Evolutionary conservation across 2,888 invertebrate genomes (phyloP), one percentile per base, ranked within the genome.

Genomic region (Tenthredo scrophulariae): DNA sequence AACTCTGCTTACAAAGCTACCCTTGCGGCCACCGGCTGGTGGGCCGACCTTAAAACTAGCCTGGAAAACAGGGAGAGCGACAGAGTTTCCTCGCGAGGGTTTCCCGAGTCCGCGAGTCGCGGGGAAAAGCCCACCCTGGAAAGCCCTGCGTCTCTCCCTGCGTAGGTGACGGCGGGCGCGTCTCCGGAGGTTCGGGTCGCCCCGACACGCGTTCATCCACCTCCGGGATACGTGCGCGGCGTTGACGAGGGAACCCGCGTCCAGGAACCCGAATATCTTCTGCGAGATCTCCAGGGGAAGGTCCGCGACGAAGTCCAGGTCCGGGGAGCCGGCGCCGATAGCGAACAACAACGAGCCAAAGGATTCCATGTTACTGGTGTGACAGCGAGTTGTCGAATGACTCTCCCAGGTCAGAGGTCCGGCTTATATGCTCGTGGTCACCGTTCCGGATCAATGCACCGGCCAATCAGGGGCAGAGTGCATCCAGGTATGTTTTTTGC

Each of bases 241-340:
- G 72, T 75, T 85, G 18, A 85, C 33, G 15, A 87, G 83, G 13
- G 85, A 87, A 37, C 46, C 72, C 18, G 84, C 77, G 84, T 85
- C 85, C 13, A 86, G 80, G 58, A 86, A 84, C 33, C 77, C 43
- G 22, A 87, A 29, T 22, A 86, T 86, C 43, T 80, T 80, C 74
- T 85, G 85, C 62, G 84, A 84, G 65, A 87, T 54, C 79, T 87
- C 85, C 40, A 77, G 67, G 13, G 86, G 86, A 43, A 86, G 79
- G 15, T 85, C 84, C 13, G 67, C 72, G 50, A 84, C 77, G 26
- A 87, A 82, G 65, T 86, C 79, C 46, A 85, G 72, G 22, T 58
- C 85, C 67, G 43, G 46, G 22, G 29, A 26, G n/a, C 83, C 54
- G 83, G 83, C 83, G 33, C 83, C 83, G 15, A 83, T 83, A 10